Evolutionary conservation across 1,140 invertebrate genomes (phyloP).

Genomic region (Leptinotarsa undecemlineata): DNA sequence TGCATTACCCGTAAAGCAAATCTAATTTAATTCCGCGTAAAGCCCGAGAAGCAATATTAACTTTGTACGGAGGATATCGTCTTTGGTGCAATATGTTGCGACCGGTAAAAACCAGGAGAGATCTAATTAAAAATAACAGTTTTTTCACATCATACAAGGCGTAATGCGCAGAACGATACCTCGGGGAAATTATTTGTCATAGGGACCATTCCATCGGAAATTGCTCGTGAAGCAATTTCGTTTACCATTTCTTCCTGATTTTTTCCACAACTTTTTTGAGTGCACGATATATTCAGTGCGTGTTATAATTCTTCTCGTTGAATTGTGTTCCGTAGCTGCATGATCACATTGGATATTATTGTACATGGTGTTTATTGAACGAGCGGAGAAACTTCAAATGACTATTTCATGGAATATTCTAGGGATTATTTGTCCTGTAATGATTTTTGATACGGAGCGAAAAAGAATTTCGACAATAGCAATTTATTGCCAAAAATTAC

Average conservation of each 20-base stretch:
- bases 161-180: constrained; percentile 4
- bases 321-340: no score
- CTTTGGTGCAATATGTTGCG: constrained; percentile 1
- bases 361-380: no score
- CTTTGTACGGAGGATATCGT: constrained; percentile 6
- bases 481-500: no score
- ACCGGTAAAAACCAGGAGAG: not conserved
- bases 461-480: no score
- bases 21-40: constrained; percentile 16
- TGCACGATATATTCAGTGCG: no score
- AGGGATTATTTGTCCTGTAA: no score
- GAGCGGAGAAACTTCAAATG: no score
- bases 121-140: constrained; percentile 18
- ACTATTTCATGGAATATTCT: no score
- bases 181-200: constrained; percentile 2
- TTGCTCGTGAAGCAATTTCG: not conserved
- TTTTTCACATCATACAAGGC: constrained; percentile 3
- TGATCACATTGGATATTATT: no score
- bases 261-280: not conserved
- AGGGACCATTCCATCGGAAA: not conserved
- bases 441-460: no score
- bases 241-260: not conserved
- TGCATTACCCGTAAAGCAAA: constrained; percentile 13
- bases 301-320: no score
- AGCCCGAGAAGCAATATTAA: constrained; percentile 12